phyloP scores from a whole-genome alignment of 2,113 vertebrate species.

The Anguilla rostrata region DNA sequence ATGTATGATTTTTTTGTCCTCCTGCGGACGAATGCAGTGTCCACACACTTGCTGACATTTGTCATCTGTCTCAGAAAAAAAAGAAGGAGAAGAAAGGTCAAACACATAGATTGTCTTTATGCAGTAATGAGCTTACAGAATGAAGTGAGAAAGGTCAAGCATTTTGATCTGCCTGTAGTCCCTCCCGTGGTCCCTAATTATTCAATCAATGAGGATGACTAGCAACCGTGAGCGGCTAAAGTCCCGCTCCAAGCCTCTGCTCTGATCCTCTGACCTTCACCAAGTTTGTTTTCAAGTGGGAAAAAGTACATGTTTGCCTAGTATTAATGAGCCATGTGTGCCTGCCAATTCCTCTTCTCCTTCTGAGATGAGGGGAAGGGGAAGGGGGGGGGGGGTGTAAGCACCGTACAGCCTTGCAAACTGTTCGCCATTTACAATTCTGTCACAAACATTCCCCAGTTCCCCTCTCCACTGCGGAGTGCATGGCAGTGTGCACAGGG shows the following conservation, averaged over 20 bases:
- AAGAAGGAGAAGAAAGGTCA: constrained; percentile 20
- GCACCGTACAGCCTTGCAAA: constrained; percentile 50
- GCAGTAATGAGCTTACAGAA: constrained; percentile 16
- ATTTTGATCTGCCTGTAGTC: constrained; percentile 69
- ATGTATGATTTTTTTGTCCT: background rate
- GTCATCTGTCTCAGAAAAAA: constrained; percentile 5
- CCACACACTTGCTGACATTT: constrained; percentile 7
- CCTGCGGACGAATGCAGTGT: background rate
- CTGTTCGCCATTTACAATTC: constrained; percentile 46
- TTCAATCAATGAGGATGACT: constrained; percentile 71
- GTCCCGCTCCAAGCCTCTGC: constrained; percentile 59
- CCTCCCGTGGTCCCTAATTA: constrained; percentile 58
- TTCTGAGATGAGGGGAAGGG: background rate
- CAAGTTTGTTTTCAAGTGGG: constrained; percentile 40
- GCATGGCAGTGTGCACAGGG: constrained; percentile 62
- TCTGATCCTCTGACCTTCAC: constrained; percentile 72
- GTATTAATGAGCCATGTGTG: constrained; percentile 69
- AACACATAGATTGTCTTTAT: constrained; percentile 19
- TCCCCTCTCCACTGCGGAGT: constrained; percentile 39
- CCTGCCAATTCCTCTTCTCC: constrained; percentile 48
- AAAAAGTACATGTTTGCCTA: constrained; percentile 69
- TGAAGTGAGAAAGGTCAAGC: constrained; percentile 63
- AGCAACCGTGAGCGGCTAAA: constrained; percentile 64
- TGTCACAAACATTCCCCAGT: constrained; percentile 55
- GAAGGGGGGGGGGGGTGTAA: constrained; percentile 57